Evolutionary conservation across 2,888 invertebrate genomes (phyloP), one percentile per base, ranked within the genome.

Genomic region (Sarcophaga caerulescens): DNA sequence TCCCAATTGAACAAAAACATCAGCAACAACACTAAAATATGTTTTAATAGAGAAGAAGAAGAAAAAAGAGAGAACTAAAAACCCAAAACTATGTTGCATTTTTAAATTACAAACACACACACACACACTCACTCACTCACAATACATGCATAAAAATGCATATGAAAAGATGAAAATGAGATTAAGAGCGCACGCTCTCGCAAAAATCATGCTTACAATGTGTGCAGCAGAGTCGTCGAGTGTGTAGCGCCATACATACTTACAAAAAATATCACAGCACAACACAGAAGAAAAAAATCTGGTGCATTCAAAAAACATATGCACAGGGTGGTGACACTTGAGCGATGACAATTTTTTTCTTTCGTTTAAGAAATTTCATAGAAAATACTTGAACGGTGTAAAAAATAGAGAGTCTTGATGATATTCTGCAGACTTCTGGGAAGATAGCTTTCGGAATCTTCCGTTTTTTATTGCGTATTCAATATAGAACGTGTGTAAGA

Each of bases 11-110:
- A 70, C 70, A 78, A 17, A 44, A 74, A 60, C 47, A 21, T 74
- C 3, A 52, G 21, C 68, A 62, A 12, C 19, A 63, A 12, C 19
- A 63, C 19, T 57, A 17, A 17, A 14, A 17, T 5, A 11, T 19
- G 17, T 19, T n/a, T 35, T 45, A 10, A 66, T 19, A 69, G 23
- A 78, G 1, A 25, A 21, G 47, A 11, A 19, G 5, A 25, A 74
- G 0, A n/a, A 44, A 75, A 66, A 52, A 25, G 62, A 23, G 17
- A 57, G 6, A n/a, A 66, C 19, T 21, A 60, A 68, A 52, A 68
- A 52, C 17, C 52, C 14, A 23, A 84, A 86, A 84, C 74, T 86
- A 84, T 84, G 86, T 84, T 86, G 84, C 84, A 84, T 78, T 81
- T 35, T 78, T 21, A 19, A 14, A 52, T 14, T 52, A 14, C 1